These are phyloP conservation scores for Prionchulus punctatus DNA, from an alignment of 2,888 invertebrate genomes.

Conservation along the genomic window DNA sequence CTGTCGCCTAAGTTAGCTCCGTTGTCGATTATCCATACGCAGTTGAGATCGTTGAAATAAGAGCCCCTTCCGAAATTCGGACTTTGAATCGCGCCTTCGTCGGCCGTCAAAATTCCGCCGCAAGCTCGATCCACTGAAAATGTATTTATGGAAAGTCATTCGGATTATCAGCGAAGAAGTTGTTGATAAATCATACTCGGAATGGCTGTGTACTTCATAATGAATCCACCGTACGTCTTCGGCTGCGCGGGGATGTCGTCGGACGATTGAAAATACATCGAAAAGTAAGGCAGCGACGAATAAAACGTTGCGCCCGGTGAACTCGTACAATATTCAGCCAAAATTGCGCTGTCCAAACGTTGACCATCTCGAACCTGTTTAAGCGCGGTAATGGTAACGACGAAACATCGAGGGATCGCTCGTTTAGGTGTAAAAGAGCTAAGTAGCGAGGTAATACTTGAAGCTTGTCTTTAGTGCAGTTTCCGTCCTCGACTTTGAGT, in stretches of 20 bases:
- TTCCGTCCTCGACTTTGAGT: not conserved
- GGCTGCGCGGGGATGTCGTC: not conserved
- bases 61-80: constrained; percentile 23
- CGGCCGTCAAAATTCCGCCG: constrained; percentile 17
- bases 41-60: constrained; percentile 36
- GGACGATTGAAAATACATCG: constrained; percentile 1
- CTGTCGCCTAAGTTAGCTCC: not conserved
- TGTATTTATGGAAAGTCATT: not conserved
- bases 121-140: not conserved
- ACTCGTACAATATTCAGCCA: not conserved
- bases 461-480: constrained; percentile 2
- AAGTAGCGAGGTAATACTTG: no score
- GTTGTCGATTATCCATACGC: constrained; percentile 33
- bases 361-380: not conserved
- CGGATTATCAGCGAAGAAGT: not conserved
- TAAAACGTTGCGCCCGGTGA: not conserved
- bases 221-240: not conserved
- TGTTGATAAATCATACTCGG: no score
- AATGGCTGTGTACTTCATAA: not conserved
- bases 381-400: no score
- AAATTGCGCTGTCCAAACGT: constrained; percentile 1
- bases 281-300: not conserved
- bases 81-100: constrained; percentile 22
- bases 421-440: no score
- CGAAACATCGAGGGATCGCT: no score